Conservation (phyloP, 2,888 invertebrate species). For the Xylota sylvarum region DNA sequence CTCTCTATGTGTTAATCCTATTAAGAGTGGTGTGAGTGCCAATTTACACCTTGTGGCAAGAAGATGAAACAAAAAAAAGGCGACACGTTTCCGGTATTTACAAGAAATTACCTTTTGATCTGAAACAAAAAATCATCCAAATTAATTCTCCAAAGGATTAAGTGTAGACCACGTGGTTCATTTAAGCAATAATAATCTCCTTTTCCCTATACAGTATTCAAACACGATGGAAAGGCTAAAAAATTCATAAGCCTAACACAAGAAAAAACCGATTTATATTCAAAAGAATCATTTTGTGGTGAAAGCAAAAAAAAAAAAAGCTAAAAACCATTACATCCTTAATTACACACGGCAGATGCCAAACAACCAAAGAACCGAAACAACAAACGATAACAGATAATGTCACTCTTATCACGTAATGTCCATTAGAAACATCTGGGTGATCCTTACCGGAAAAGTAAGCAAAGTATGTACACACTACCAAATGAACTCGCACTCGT, state of each 20-base stretch:
- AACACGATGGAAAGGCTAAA: neutral
- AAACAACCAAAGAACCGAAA: neutral
- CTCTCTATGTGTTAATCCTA: slow-evolving; percentile 48
- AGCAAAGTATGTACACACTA: slow-evolving; percentile 37
- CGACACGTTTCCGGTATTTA: slow-evolving; percentile 34
- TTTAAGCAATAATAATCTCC: neutral
- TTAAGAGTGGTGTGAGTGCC: slow-evolving; percentile 20
- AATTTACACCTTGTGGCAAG: slow-evolving; percentile 51
- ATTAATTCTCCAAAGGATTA: slow-evolving; percentile 33
- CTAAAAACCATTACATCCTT: neutral
- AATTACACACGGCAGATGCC: slow-evolving; percentile 1
- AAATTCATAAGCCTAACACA: slow-evolving; percentile 35
- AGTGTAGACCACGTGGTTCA: slow-evolving; percentile 19
- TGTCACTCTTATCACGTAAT: slow-evolving; percentile 71
- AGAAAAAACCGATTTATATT: slow-evolving; percentile 14
- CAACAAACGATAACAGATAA: slow-evolving; percentile 39
- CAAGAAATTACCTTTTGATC: slow-evolving; percentile 38
- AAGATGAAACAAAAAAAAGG: slow-evolving; percentile 8
- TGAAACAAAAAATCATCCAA: neutral
- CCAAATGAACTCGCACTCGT: slow-evolving; percentile 32
- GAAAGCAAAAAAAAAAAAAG: neutral
- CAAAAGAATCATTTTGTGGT: slow-evolving; percentile 29
- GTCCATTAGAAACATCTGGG: slow-evolving; percentile 72
- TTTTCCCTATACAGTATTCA: too few species aligned
- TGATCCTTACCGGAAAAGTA: slow-evolving; percentile 56